Conservation (phyloP, 1,140 invertebrate genomes). For the Arion vulgaris region DNA sequence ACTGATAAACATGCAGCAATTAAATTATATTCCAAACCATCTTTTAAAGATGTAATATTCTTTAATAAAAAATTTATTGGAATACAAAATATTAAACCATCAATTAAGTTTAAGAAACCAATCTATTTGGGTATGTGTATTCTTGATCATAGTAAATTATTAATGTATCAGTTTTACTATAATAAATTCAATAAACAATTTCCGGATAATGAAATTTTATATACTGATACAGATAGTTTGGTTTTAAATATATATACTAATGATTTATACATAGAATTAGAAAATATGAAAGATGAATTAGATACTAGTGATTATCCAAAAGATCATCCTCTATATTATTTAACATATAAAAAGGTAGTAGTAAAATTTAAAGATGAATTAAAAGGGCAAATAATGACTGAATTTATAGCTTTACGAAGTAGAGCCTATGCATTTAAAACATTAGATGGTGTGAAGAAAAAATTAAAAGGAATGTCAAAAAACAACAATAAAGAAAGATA, state of each 20-base stretch:
- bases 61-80: neutral
- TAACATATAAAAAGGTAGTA: neutral
- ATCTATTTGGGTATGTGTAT: neutral
- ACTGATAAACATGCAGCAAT: neutral
- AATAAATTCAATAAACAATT: conserved; percentile 7
- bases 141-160: no score
- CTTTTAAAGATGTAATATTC: neutral
- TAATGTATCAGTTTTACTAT: no score
- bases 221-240: neutral
- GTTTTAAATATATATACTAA: conserved; percentile 29
- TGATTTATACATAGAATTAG: conserved; percentile 28
- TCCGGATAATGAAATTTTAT: conserved; percentile 36
- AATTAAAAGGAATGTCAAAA: conserved; percentile 8
- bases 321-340: no score
- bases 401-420: neutral
- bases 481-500: neutral
- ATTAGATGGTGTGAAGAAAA: neutral
- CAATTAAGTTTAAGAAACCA: neutral
- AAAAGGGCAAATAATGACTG: conserved; percentile 13
- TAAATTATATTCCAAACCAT: neutral
- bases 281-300: conserved; percentile 24
- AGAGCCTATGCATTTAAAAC: neutral
- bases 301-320: conserved; percentile 12
- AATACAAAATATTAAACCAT: neutral
- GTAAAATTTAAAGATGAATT: conserved; percentile 9